phyloP scores from a whole-genome alignment of 2,797 vertebrate genomes.

The Phrynocephalus forsythii region DNA sequence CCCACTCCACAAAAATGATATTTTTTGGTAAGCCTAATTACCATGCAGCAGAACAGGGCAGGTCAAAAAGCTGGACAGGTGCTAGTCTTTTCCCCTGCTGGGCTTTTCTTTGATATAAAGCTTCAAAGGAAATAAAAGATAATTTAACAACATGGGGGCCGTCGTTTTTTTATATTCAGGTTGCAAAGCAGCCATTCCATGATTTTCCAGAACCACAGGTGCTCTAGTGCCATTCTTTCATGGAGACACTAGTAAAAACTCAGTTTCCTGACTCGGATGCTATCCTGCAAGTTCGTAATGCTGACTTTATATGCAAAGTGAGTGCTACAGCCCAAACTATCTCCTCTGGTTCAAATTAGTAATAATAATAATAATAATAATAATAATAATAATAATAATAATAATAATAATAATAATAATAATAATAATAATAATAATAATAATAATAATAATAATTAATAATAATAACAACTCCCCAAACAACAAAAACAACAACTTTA shows the following conservation, averaged over 20 bases:
- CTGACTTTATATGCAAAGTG: not conserved
- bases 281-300: not conserved
- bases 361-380: not conserved
- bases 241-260: not conserved
- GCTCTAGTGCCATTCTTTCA: not conserved
- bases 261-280: not conserved
- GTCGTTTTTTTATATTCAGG: not conserved
- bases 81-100: too few relatives aligned
- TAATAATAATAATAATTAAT: too few relatives aligned
- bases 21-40: not conserved
- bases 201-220: not conserved
- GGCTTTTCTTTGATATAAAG: too few relatives aligned
- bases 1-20: not conserved
- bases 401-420: too few relatives aligned
- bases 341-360: not conserved
- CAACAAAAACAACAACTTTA: too few relatives aligned
- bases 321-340: not conserved
- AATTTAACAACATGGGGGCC: not conserved
- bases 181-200: not conserved
- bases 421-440: too few relatives aligned
- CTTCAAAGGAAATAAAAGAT: not conserved
- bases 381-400: too few relatives aligned
- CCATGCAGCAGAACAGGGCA: not conserved
- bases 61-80: not conserved
- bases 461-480: too few relatives aligned